A percentile compares a stretch with the other conserved stretches of the same genome.
Conservation (phyloP, 2,113 vertebrate species). For the Miniopterus natalensis region DNA sequence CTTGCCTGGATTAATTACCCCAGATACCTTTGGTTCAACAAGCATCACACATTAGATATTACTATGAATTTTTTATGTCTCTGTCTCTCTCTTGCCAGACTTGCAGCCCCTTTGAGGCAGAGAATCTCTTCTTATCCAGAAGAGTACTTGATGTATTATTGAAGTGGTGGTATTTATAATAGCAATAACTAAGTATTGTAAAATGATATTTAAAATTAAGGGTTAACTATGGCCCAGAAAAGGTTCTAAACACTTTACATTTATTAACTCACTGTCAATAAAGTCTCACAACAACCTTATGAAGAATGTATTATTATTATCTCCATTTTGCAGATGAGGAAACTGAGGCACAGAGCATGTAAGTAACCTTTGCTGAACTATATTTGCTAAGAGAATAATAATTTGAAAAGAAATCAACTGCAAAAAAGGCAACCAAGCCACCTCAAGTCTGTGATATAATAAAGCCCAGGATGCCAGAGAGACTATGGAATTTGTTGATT, state of each 20-base stretch:
- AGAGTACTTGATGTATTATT: neutral
- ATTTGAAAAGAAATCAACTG: neutral
- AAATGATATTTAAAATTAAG: slow-evolving; percentile 3
- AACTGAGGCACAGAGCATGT: neutral
- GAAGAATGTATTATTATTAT: neutral
- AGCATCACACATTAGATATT: neutral
- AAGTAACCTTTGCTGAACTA: neutral
- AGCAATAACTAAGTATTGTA: neutral
- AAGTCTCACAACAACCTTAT: neutral
- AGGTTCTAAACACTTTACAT: neutral
- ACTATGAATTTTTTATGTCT: neutral
- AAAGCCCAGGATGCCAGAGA: neutral
- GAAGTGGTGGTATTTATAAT: neutral
- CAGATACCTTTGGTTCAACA: neutral
- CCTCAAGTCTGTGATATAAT: neutral
- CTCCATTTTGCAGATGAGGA: neutral
- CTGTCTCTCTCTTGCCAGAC: neutral
- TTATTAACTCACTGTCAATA: neutral
- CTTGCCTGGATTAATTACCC: slow-evolving; percentile 15
- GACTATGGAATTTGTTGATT: neutral
- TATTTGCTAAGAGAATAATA: neutral
- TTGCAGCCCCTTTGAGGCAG: neutral
- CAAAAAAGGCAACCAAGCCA: neutral
- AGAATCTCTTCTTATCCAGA: neutral
- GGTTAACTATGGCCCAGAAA: neutral